These are phyloP conservation scores for Netelia fuscicornis DNA, from an alignment of 2,888 invertebrate species.

Conservation along the genomic window DNA sequence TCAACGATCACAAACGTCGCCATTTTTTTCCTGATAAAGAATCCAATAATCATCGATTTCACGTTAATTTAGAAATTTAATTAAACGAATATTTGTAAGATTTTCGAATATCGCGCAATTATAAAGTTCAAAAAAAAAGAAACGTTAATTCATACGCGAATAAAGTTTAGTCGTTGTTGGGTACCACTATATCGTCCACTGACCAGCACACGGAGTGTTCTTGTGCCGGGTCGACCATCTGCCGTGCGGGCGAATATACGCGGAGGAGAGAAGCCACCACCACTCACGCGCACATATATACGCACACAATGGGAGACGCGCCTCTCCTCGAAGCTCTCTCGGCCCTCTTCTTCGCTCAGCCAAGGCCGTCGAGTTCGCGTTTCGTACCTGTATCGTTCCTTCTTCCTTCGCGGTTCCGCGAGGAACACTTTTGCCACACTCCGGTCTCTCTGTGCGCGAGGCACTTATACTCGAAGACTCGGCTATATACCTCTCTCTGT, in stretches of 20 bases:
- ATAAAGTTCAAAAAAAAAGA: neutral
- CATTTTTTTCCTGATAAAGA: neutral
- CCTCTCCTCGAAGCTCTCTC: slow-evolving; percentile 19
- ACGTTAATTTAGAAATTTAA: no score
- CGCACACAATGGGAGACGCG: slow-evolving; percentile 8
- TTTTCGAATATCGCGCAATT: neutral
- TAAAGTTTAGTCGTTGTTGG: neutral
- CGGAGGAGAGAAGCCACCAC: slow-evolving; percentile 67
- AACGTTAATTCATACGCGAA: neutral
- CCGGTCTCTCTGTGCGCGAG: neutral
- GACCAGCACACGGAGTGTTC: slow-evolving; percentile 40
- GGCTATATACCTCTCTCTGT: slow-evolving; percentile 4
- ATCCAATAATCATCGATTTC: no score
- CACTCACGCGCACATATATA: neutral
- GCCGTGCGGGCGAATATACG: slow-evolving; percentile 58
- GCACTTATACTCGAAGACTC: neutral
- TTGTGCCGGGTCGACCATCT: slow-evolving; percentile 51
- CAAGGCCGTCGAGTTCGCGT: slow-evolving; percentile 59
- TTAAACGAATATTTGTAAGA: no score
- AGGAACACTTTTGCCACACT: slow-evolving; percentile 29
- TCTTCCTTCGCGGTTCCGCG: slow-evolving; percentile 54
- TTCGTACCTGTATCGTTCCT: slow-evolving; percentile 30
- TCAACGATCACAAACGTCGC: neutral
- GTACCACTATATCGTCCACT: slow-evolving; percentile 47
- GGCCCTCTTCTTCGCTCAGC: slow-evolving; percentile 16